Percentiles rank a stretch among this genome's conserved stretches.
Conservation (phyloP, 2,888 invertebrate genomes). For the Agrilus biguttatus region DNA sequence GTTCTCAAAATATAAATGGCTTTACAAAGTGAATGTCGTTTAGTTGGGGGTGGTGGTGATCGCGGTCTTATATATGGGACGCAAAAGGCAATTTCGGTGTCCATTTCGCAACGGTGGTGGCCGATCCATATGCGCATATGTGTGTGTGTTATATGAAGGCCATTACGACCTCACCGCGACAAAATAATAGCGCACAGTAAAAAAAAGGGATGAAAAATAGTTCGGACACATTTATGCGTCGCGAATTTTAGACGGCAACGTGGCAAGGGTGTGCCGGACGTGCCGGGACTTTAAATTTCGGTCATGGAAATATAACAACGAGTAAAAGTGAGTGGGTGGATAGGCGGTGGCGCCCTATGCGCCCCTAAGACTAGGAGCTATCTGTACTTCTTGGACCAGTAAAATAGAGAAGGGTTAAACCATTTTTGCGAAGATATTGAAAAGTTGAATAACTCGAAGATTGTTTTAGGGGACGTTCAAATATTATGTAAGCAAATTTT, state of each 20-base stretch:
- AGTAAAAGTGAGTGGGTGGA: too few species aligned
- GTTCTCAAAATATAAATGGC: too few species aligned
- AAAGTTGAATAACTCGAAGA: too few species aligned
- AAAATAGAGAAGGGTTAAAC: too few species aligned
- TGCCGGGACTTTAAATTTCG: constrained; percentile 21
- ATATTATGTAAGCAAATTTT: too few species aligned
- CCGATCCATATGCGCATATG: constrained; percentile 23
- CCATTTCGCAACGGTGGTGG: constrained; percentile 20
- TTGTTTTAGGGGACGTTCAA: too few species aligned
- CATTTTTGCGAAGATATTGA: too few species aligned
- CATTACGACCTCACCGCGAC: constrained; percentile 24
- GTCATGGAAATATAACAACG: constrained; percentile 1
- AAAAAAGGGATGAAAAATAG: constrained; percentile 33
- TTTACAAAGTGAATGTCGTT: too few species aligned
- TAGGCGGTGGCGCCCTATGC: constrained; percentile 4
- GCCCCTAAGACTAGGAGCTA: too few species aligned
- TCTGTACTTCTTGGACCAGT: too few species aligned
- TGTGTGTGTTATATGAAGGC: constrained; percentile 26
- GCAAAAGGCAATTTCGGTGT: constrained; percentile 19
- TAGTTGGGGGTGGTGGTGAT: too few species aligned
- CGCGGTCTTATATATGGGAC: constrained; percentile 4
- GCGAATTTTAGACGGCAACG: constrained; percentile 19
- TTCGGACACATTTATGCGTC: constrained; percentile 28
- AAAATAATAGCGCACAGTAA: constrained; percentile 31
- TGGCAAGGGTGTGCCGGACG: constrained; percentile 29